Evolutionary conservation across 2,113 vertebrate species (phyloP).

Genomic region (Trinectes maculatus): DNA sequence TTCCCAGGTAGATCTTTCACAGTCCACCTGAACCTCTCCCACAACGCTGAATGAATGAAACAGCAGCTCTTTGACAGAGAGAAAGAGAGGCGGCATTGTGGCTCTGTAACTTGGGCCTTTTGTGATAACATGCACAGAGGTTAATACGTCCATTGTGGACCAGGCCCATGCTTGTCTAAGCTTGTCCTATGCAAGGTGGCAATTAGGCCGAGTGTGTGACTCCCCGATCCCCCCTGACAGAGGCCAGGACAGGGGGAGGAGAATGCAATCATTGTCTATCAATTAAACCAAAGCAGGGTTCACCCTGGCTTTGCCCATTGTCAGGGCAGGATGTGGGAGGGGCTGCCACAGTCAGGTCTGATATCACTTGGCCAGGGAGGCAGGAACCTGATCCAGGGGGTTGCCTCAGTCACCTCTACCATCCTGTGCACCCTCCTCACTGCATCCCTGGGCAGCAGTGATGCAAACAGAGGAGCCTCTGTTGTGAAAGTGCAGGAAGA

Average conservation of each 20-base stretch:
- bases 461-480: constrained; percentile 67
- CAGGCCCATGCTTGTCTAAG: constrained; percentile 43
- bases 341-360: constrained; percentile 50
- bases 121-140: constrained; percentile 57
- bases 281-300: constrained; percentile 63
- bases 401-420: constrained; percentile 37
- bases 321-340: constrained; percentile 67
- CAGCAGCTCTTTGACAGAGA: constrained; percentile 48
- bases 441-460: constrained; percentile 19
- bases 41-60: constrained; percentile 51
- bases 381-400: constrained; percentile 66
- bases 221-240: constrained; percentile 31
- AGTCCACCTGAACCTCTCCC: constrained; percentile 35
- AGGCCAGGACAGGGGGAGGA: constrained; percentile 38
- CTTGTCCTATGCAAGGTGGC: constrained; percentile 60
- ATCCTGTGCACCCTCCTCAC: constrained; percentile 16
- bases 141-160: constrained; percentile 68
- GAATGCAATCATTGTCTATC: constrained; percentile 71
- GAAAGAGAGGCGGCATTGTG: constrained; percentile 60
- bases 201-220: constrained; percentile 58
- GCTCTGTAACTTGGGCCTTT: constrained; percentile 60
- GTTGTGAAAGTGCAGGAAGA: constrained; percentile 43
- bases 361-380: constrained; percentile 48
- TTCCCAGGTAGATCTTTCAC: constrained; percentile 75
- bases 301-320: constrained; percentile 57